Conservation (phyloP, 2,888 invertebrate species). For the Drosophila nigricruria region DNA sequence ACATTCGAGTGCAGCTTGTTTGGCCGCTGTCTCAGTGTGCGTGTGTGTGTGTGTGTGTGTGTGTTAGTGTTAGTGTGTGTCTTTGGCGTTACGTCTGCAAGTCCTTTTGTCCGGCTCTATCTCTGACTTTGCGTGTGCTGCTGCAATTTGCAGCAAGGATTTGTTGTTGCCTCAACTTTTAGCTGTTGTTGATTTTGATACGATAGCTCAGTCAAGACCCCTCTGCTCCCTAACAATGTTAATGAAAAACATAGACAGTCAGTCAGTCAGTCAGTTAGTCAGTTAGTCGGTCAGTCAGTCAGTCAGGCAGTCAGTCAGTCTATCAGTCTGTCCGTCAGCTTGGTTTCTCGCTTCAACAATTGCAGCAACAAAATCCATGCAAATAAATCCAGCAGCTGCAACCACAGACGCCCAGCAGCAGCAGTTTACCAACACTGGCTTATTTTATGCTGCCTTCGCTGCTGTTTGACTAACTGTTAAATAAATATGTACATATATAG, state of each 20-base stretch:
- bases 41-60: slow-evolving; percentile 20
- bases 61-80: slow-evolving; percentile 23
- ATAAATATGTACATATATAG: slow-evolving; percentile 5
- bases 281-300: slow-evolving; percentile 16
- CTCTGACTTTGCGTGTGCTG: slow-evolving; percentile 53
- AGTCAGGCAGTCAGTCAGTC: not conserved
- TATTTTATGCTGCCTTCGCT: not conserved
- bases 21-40: slow-evolving; percentile 21
- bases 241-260: slow-evolving; percentile 55
- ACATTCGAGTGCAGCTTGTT: slow-evolving; percentile 62
- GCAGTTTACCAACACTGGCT: slow-evolving; percentile 15
- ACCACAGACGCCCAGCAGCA: slow-evolving; percentile 42
- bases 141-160: slow-evolving; percentile 57
- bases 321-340: not conserved
- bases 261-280: slow-evolving; percentile 13
- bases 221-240: slow-evolving; percentile 14
- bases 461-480: slow-evolving; percentile 10
- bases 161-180: slow-evolving; percentile 66
- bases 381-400: slow-evolving; percentile 48
- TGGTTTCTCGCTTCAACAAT: slow-evolving; percentile 37
- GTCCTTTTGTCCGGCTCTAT: slow-evolving; percentile 30
- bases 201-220: slow-evolving; percentile 40
- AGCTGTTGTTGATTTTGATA: slow-evolving; percentile 69
- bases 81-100: slow-evolving; percentile 23
- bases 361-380: slow-evolving; percentile 46